These are phyloP conservation scores for Stegana nigrithorax DNA, from an alignment of 2,888 invertebrate genomes.

Conservation along the genomic window DNA sequence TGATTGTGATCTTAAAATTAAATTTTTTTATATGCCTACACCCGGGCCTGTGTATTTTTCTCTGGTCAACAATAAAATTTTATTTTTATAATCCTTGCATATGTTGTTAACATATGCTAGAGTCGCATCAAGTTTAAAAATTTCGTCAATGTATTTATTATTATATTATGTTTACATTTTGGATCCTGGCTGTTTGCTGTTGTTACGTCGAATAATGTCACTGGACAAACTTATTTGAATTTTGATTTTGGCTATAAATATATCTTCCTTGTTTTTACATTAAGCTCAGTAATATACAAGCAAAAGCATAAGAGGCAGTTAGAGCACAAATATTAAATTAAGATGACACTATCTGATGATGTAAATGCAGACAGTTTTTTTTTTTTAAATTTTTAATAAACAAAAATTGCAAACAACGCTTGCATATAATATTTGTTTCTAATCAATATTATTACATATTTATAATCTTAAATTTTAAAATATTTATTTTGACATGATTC, in stretches of 20 bases:
- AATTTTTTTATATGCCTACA: neutral
- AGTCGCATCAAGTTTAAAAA: constrained; percentile 10
- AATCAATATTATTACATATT: too few relatives aligned
- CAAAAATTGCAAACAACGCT: too few relatives aligned
- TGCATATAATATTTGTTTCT: too few relatives aligned
- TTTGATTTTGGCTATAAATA: neutral
- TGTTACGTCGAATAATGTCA: neutral
- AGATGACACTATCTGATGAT: too few relatives aligned
- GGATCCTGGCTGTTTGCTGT: constrained; percentile 6
- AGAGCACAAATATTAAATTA: neutral
- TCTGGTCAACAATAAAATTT: constrained; percentile 53
- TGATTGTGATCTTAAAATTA: constrained; percentile 48
- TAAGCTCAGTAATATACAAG: neutral
- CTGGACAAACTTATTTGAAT: neutral
- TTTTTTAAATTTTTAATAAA: too few relatives aligned
- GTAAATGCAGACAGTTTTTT: neutral
- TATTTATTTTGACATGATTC: too few relatives aligned
- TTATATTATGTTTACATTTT: constrained; percentile 56
- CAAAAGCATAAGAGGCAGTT: neutral
- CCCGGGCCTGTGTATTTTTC: neutral
- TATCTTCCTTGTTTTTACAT: neutral
- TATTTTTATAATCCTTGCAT: constrained; percentile 56
- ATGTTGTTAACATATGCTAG: constrained; percentile 37
- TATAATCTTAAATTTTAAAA: too few relatives aligned
- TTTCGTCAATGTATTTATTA: constrained; percentile 54